Evolutionary conservation across 2,797 vertebrate species (phyloP).

Genomic region (Lepus oiostolus): DNA sequence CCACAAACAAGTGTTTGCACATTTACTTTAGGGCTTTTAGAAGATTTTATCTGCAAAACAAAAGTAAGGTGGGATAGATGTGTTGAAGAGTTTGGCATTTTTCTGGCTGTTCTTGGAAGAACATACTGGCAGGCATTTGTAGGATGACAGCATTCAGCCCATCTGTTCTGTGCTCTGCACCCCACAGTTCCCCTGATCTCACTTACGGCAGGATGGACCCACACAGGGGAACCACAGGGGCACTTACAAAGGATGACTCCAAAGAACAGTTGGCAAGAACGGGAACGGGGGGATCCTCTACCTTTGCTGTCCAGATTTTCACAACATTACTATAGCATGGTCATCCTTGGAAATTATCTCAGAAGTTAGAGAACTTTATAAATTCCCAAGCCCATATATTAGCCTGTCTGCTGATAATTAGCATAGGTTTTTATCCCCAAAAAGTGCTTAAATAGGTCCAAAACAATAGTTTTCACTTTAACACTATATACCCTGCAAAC

Average conservation of each 20-base stretch:
- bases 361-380: neutral
- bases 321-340: neutral
- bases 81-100: neutral
- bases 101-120: neutral
- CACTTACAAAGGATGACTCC: neutral
- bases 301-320: neutral
- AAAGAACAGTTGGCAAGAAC: neutral
- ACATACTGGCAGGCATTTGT: neutral
- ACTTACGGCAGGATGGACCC: neutral
- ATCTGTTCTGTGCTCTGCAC: neutral
- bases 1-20: neutral
- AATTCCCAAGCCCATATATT: neutral
- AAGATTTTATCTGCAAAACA: neutral
- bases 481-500: neutral
- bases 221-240: fast-evolving
- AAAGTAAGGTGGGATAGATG: neutral
- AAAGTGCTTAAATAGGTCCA: neutral
- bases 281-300: neutral
- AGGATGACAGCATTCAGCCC: neutral
- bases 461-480: neutral
- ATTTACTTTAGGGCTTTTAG: neutral
- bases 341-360: neutral
- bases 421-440: neutral
- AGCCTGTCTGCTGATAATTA: neutral
- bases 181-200: neutral